A percentile compares a stretch with the other conserved stretches of the same genome.
These are phyloP conservation scores for Balearica regulorum DNA, from an alignment of 2,797 vertebrate genomes.

Conservation along the genomic window DNA sequence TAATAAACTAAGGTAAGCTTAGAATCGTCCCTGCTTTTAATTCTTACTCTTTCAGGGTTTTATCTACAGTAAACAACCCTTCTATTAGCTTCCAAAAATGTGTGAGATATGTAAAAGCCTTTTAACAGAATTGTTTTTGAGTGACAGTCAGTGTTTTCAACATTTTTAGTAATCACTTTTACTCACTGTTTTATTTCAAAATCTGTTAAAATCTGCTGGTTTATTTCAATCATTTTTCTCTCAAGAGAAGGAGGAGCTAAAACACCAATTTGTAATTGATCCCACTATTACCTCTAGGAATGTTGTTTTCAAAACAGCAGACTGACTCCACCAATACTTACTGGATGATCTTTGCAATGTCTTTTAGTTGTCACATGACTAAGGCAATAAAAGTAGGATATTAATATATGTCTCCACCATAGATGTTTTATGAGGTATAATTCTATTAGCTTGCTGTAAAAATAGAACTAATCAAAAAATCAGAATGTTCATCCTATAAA, in stretches of 20 bases:
- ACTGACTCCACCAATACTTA: background rate
- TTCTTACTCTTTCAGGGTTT: constrained; percentile 5
- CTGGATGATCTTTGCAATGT: background rate
- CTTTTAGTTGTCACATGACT: background rate
- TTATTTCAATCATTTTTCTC: background rate
- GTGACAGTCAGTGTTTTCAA: constrained; percentile 44
- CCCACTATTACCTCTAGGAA: background rate
- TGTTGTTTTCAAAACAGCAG: background rate
- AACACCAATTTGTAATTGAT: background rate
- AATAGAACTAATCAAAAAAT: background rate
- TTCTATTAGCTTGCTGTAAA: background rate
- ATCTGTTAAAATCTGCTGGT: constrained; percentile 38
- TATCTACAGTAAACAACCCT: constrained; percentile 44
- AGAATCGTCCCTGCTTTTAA: background rate
- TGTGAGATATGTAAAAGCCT: constrained; percentile 52
- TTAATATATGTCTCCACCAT: background rate
- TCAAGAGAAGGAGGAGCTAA: background rate
- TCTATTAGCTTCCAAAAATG: constrained; percentile 35
- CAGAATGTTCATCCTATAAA: background rate
- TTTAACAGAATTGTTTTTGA: constrained; percentile 55
- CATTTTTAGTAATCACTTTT: constrained; percentile 56
- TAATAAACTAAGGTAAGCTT: background rate
- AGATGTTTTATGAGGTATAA: background rate
- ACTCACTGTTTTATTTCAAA: constrained; percentile 33
- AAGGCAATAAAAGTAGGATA: background rate